Base-by-base conservation (phyloP, 1,140 invertebrate species). In the Sycophila sp. region DNA sequence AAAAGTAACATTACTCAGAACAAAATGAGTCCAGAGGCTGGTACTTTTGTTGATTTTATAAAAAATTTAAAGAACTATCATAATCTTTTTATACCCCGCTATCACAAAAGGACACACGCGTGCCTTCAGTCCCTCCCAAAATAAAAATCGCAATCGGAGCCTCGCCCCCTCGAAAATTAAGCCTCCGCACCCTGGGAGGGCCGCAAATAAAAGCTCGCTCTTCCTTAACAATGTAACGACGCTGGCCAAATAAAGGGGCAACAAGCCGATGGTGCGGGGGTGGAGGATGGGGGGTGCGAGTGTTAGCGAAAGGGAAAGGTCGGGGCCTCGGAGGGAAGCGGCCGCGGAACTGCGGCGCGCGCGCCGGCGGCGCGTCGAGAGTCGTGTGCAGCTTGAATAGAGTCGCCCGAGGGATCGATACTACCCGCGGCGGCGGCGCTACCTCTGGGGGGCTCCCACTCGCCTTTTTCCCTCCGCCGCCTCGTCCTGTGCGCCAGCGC, bases 391-490 rank as follows among this genome's bases (percentile, higher is more conserved):
- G 68, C 38, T 58, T 80, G 80, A 82, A 83, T 82, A 81, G 81
- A 85, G 82, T 83, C 82, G 78, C 80, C 73, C 24, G 28, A 17
- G 64, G 77, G 81, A 85, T 85, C 83, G 83, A 85, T 85, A 83
- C 77, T 83, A n/a, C 77, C 76, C 77, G 77, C 75, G 76, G 73
- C 77, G 77, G 77, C 75, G 76, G 73, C 77, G 80, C 73, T 74
- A 77, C 75, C 70, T 72, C 67, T 59, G 69, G 59, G 53, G 68
- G 65, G 56, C 56, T 75, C 73, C 66, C 47, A 74, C 49, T 26
- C 30, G 11, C 34, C 32, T 36, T 19, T n/a, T n/a, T 24, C 62
- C 24, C 17, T 11, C 45, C 19, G 17, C n/a, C n/a, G n/a, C n/a
- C 11, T 72, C 45, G 56, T 51, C n/a, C 67, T 32, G 24, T 28